Evolutionary conservation across 2,888 invertebrate species (phyloP).

Genomic region (Keiferia lycopersicella): DNA sequence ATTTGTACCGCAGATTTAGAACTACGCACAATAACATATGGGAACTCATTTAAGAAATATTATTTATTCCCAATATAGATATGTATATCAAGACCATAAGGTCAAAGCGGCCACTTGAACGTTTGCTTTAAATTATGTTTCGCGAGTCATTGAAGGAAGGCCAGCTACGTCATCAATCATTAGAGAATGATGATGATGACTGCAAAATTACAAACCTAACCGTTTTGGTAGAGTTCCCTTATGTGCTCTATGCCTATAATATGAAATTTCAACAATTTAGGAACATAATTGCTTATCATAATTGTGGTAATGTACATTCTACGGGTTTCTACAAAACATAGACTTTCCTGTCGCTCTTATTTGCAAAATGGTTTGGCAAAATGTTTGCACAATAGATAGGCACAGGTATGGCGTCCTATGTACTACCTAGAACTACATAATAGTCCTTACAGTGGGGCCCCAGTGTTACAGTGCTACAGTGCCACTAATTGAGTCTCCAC

Average conservation of each 20-base stretch:
- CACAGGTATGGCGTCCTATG: slow-evolving; percentile 5
- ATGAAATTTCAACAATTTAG: too few species aligned
- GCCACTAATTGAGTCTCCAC: slow-evolving; percentile 67
- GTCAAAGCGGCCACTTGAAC: slow-evolving; percentile 53
- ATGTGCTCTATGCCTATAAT: too few species aligned
- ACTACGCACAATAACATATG: background rate
- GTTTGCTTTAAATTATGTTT: slow-evolving; percentile 50
- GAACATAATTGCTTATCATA: too few species aligned
- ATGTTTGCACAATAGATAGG: background rate
- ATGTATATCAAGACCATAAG: slow-evolving; percentile 48
- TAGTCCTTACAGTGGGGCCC: slow-evolving; percentile 42
- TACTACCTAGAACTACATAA: background rate
- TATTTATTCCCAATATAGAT: slow-evolving; percentile 42
- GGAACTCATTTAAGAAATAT: background rate
- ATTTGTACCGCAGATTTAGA: background rate
- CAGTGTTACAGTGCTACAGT: slow-evolving; percentile 40
- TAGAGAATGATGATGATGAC: background rate
- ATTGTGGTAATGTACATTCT: too few species aligned
- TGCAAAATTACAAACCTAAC: background rate
- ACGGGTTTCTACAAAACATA: background rate
- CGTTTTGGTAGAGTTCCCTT: too few species aligned
- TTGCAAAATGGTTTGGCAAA: background rate
- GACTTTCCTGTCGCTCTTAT: background rate
- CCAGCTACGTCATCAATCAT: slow-evolving; percentile 51
- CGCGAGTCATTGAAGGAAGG: slow-evolving; percentile 60